Evolutionary conservation across 2,888 invertebrate species (phyloP).

Genomic region (Xestia ashworthii): DNA sequence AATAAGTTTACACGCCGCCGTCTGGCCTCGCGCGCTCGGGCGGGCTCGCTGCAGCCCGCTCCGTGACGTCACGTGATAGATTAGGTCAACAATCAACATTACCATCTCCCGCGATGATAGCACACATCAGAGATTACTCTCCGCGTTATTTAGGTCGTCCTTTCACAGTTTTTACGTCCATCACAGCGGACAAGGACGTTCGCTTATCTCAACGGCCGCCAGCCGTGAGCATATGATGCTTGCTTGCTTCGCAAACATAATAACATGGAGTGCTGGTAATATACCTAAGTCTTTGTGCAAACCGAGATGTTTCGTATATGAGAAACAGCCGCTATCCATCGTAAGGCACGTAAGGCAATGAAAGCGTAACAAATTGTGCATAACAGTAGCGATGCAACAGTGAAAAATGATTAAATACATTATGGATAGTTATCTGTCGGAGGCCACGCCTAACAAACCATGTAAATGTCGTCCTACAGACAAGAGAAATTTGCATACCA

Average conservation of each 20-base stretch:
- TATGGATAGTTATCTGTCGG: constrained; percentile 54
- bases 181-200: constrained; percentile 74
- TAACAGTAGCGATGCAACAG: constrained; percentile 39
- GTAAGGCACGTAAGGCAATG: constrained; percentile 21
- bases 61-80: constrained; percentile 78
- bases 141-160: constrained; percentile 73
- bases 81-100: constrained; percentile 77
- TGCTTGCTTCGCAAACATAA: constrained; percentile 78
- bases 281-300: constrained; percentile 59
- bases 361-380: constrained; percentile 39
- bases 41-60: constrained; percentile 62
- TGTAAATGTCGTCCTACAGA: constrained; percentile 78
- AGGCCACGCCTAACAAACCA: constrained; percentile 73
- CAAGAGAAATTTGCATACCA: constrained; percentile 83
- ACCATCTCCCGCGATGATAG: constrained; percentile 68
- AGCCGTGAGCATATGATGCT: constrained; percentile 71
- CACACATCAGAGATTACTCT: constrained; percentile 64
- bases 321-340: constrained; percentile 53
- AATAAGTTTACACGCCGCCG: constrained; percentile 65
- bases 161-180: constrained; percentile 74
- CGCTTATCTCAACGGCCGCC: constrained; percentile 75
- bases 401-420: constrained; percentile 47
- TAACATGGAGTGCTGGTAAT: constrained; percentile 65
- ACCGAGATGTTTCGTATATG: constrained; percentile 51
- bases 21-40: constrained; percentile 71